Conservation (phyloP, 2,797 vertebrate species). For the Centropyge bicolor region DNA sequence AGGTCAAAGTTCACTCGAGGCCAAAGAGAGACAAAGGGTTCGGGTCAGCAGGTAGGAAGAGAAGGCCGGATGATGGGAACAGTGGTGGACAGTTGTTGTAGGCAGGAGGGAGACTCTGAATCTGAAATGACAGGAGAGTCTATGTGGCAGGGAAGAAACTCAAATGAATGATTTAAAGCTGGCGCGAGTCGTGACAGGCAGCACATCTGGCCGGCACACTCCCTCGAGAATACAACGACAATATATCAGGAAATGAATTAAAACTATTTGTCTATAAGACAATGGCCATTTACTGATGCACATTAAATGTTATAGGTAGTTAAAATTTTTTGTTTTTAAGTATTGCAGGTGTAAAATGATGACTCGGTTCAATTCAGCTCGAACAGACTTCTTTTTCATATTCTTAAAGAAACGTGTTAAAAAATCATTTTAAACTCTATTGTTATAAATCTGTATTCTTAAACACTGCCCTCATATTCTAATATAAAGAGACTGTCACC, state of each 20-base stretch:
- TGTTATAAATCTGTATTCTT: background rate
- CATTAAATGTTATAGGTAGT: background rate
- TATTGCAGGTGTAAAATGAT: background rate
- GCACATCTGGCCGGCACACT: constrained; percentile 28
- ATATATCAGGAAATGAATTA: background rate
- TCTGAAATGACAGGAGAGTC: background rate
- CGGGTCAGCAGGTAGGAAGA: background rate
- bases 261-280: background rate
- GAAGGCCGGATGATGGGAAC: background rate
- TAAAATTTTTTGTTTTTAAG: background rate
- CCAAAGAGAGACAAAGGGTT: background rate
- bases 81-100: background rate
- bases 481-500: background rate
- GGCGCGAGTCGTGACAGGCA: background rate
- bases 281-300: background rate
- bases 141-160: background rate
- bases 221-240: constrained; percentile 28
- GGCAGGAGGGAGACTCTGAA: background rate
- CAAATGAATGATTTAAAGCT: background rate
- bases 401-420: background rate
- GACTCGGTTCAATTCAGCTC: background rate
- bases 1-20: background rate
- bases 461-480: background rate
- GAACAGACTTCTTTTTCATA: background rate
- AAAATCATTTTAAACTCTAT: no score